Percentiles rank a stretch among this genome's conserved stretches.
Conservation (phyloP, 2,888 invertebrate genomes). For the Lymantria dispar region DNA sequence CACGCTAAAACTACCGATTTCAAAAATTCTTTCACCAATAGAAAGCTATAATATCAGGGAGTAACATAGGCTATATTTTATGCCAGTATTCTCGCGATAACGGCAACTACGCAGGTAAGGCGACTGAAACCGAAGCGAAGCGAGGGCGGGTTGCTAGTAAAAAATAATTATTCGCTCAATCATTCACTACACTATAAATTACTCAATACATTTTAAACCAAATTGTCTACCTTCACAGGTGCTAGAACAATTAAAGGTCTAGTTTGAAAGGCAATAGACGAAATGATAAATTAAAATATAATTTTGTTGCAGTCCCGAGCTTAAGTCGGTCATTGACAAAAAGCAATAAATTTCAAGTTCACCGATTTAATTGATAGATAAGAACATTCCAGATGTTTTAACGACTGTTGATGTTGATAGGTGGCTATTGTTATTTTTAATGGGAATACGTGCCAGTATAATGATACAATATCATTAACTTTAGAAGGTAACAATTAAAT, state of each 20-base stretch:
- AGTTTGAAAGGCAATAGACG: constrained; percentile 5
- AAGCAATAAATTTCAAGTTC: constrained; percentile 28
- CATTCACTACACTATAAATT: background rate
- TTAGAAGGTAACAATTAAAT: background rate
- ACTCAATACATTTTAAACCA: background rate
- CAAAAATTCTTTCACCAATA: too few relatives aligned
- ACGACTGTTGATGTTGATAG: background rate
- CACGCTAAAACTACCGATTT: too few relatives aligned
- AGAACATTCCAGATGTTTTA: background rate
- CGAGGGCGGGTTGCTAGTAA: too few relatives aligned
- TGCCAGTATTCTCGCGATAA: too few relatives aligned
- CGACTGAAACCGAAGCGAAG: too few relatives aligned
- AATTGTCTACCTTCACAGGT: background rate
- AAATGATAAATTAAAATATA: constrained; percentile 8
- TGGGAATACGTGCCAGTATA: background rate
- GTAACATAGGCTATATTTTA: too few relatives aligned
- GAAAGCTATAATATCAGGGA: too few relatives aligned
- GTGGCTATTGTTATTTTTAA: background rate
- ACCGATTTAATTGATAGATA: constrained; percentile 16
- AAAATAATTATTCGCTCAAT: too few relatives aligned
- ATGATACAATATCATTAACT: background rate
- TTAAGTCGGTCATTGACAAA: constrained; percentile 28
- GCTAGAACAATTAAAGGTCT: background rate
- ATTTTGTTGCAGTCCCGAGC: constrained; percentile 7
- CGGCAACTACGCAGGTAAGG: too few relatives aligned